phyloP scores from a whole-genome alignment of 2,888 invertebrate species.

The Polia nebulosa region DNA sequence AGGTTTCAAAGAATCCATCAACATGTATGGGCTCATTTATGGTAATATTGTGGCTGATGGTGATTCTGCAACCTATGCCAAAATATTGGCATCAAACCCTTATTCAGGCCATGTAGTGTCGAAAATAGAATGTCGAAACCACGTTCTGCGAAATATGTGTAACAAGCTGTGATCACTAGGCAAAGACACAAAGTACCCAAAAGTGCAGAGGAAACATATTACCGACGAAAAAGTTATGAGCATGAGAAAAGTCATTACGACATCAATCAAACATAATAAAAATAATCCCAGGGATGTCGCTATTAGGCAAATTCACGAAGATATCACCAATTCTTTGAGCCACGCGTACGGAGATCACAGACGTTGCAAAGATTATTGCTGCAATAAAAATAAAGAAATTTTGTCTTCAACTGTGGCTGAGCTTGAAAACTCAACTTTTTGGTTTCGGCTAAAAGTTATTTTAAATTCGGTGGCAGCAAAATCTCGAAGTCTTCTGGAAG shows the following conservation, averaged over 20 bases:
- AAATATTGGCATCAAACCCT: slow-evolving; percentile 9
- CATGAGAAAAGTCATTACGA: slow-evolving; percentile 19
- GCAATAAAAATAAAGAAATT: slow-evolving; percentile 1
- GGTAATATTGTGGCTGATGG: slow-evolving; percentile 19
- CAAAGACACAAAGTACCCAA: slow-evolving; percentile 10
- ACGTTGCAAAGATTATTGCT: slow-evolving; percentile 11
- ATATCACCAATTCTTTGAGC: slow-evolving; percentile 9
- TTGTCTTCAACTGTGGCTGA: slow-evolving; percentile 14
- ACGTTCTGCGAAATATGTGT: slow-evolving; percentile 12
- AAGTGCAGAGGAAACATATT: neutral
- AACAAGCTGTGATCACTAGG: slow-evolving; percentile 12
- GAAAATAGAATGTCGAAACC: slow-evolving; percentile 16
- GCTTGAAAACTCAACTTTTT: slow-evolving; percentile 9
- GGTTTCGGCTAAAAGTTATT: slow-evolving; percentile 17
- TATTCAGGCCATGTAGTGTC: slow-evolving; percentile 9
- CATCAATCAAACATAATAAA: slow-evolving; percentile 8
- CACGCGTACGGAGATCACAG: slow-evolving; percentile 12
- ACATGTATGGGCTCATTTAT: slow-evolving; percentile 14
- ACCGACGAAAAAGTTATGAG: slow-evolving; percentile 5
- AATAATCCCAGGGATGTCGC: neutral
- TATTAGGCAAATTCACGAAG: slow-evolving; percentile 13
- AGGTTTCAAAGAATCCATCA: slow-evolving; percentile 17
- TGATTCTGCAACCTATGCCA: slow-evolving; percentile 16
- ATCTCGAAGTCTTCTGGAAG: slow-evolving; percentile 9
- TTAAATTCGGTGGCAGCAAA: slow-evolving; percentile 18